Evolutionary conservation across 2,113 vertebrate genomes (phyloP), one percentile per base, ranked within the genome.

Genomic region (Entomyzon cyanotis): DNA sequence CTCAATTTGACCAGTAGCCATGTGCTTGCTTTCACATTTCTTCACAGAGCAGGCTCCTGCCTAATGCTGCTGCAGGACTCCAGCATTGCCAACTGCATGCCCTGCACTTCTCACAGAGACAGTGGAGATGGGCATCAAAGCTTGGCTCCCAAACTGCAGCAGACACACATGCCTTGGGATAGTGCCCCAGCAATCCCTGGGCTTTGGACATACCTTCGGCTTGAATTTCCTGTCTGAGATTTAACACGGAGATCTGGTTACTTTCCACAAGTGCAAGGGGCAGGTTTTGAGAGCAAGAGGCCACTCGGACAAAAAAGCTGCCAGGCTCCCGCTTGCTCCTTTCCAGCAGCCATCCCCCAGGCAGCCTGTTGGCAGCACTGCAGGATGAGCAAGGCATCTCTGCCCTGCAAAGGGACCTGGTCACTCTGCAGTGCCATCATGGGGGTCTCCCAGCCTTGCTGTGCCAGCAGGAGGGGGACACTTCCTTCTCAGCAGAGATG

Each of bases 361-460:
- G 2, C 41, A 85, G 89, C 25, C 42, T 41, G 16, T 4, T 35
- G 89, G 90, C 84, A 76, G 67, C 5, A 1, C 10, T 7, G n/a
- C 24, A 28, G 28, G 58, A 35, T 35, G 63, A 64, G 44, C 41
- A 47, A 79, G 42, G 46, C 46, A 41, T 11, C 53, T 41, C 35
- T 30, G 28, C 41, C 20, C 31, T 0, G 0, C 2, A 2, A 49
- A 68, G 39, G 71, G 62, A 65, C 52, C 21, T 0, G 4, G 47
- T 28, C 68, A 44, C 44, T 21, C 89, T 44, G 58, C 68, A 69
- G 41, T 17, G 63, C 76, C 41, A 11, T 20, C 44, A 3, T 0
- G 0, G 42, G 19, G 39, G 7, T 41, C 53, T 46, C 24, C 17
- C 56, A 62, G 75, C 46, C 60, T 49, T 41, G 56, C 79, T 44